These are phyloP conservation scores for Poeciliopsis turneri DNA, from an alignment of 2,797 vertebrate species.

Conservation along the genomic window DNA sequence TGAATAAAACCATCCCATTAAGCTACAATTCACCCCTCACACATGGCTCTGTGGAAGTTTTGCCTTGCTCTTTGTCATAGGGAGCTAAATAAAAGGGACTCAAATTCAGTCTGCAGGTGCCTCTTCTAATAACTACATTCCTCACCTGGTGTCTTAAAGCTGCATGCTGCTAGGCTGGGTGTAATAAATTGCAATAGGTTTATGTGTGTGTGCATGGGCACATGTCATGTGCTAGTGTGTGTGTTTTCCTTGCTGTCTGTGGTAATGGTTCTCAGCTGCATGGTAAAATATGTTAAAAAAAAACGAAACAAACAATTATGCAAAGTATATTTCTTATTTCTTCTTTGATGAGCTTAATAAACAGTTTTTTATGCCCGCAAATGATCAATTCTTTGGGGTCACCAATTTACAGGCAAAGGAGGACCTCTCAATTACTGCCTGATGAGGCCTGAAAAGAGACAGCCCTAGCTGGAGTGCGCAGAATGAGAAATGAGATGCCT, in stretches of 20 bases:
- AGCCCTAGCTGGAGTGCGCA: slow-evolving; percentile 54
- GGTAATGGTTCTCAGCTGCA: not conserved
- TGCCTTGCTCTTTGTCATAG: slow-evolving; percentile 68
- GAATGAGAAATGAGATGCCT: slow-evolving; percentile 71
- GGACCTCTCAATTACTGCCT: slow-evolving; percentile 68
- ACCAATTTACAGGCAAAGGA: slow-evolving; percentile 62
- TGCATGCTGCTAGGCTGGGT: slow-evolving; percentile 55
- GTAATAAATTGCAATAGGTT: slow-evolving; percentile 62
- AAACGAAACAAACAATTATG: slow-evolving; percentile 23
- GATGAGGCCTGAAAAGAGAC: slow-evolving; percentile 70
- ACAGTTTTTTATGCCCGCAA: slow-evolving; percentile 34
- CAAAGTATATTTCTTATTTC: slow-evolving; percentile 15
- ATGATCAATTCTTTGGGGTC: slow-evolving; percentile 60
- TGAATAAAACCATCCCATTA: slow-evolving; percentile 84
- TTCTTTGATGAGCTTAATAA: slow-evolving; percentile 30
- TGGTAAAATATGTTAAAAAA: not conserved
- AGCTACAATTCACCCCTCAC: slow-evolving; percentile 70
- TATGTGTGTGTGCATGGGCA: slow-evolving; percentile 29
- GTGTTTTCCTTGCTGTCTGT: slow-evolving; percentile 17
- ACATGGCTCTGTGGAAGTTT: slow-evolving; percentile 68
- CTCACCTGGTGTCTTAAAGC: slow-evolving; percentile 62
- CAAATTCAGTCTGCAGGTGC: slow-evolving; percentile 74
- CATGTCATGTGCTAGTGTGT: not conserved
- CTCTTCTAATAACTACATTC: slow-evolving; percentile 75
- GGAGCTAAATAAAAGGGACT: slow-evolving; percentile 59